Evolutionary conservation across 1,140 invertebrate genomes (phyloP), one percentile per base, ranked within the genome.

Genomic region (Melitaea cinxia): DNA sequence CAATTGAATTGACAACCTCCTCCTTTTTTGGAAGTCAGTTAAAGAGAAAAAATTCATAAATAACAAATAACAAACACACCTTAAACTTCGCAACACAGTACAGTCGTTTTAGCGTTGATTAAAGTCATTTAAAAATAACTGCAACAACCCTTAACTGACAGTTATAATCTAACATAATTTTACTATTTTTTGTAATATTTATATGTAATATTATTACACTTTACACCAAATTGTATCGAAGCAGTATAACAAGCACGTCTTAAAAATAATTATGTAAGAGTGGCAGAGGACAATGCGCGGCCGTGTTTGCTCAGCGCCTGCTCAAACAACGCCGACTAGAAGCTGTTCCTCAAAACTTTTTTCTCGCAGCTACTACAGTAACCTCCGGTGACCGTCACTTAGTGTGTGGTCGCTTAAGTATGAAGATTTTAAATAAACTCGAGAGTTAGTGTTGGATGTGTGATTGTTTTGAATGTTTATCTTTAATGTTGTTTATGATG

Each of bases 321-420:
- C 52, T 52, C 65, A 67, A 67, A 67, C 65, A 67, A 33, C 17
- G 28, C 39, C 24, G 53, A 59, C 63, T 65, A 47, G 63, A 42
- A 65, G 63, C 63, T 52, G 55, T 65, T 65, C 47, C 42, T 47
- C 54, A 53, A 65, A 30, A 6, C 56, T 65, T 65, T 65, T 65
- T 59, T 59, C 50, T 53, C 14, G 14, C 14, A 23, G 61, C 62
- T 57, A 52, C 62, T 52, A 52, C 54, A 57, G 33, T 47, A 58
- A 42, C 42, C 57, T 50, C 57, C 52, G 62, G 35, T 47, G 14
- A 45, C 42, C 59, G 42, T 23, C 39, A 30, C 37, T 42, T 23
- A 14, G 62, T 56, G 62, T 65, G 62, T 65, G 62, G 62, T 65
- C 62, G 62, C 28, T 37, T 49, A 59, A 59, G 58, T 52, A 26